Base-by-base conservation (phyloP, 2,113 vertebrate genomes). In the Progne subis region DNA sequence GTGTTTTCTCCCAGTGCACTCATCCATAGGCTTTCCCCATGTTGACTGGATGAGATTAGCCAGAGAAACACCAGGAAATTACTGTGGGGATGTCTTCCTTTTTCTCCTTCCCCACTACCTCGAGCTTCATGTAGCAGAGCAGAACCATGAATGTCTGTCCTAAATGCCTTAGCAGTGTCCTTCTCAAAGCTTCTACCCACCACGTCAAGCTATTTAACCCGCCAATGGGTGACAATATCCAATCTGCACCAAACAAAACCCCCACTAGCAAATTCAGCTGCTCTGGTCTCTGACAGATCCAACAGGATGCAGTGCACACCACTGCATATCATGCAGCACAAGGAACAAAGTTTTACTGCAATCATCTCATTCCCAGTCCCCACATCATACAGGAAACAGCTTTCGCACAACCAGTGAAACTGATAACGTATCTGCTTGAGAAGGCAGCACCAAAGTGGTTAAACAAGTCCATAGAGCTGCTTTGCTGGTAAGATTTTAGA, bases 281-380 rank as follows among this genome's bases (percentile, higher is more conserved):
- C 6, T 13, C 57, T 56, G 26, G 11, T 44, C 31, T 76, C 69
- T 21, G 37, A 39, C 1, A 2, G 18, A 31, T 47, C 55, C 50
- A 31, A 5, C 2, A 10, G 79, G 39, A 52, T 50, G 57, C 63
- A n/a, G 6, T 8, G 28, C 20, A n/a, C 28, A 44, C 2, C 43
- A 2, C 3, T 49, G 49, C 20, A 39, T 8, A 4, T 46, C 44
- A 32, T 8, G 28, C n/a, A 85, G 43, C 29, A 44, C 0, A 0
- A 82, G 18, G 6, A 23, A 50, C 12, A 11, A 25, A 25, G 53
- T n/a, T 46, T 34, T 39, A 7, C 56, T 78, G 53, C 56, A 34
- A 2, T 52, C 32, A 10, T 21, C 68, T 82, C 12, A 8, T 6
- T 28, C 3, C 50, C 4, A 1, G 37, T 43, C n/a, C 47, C 12